Evolutionary conservation across 2,113 vertebrate genomes (phyloP), one percentile per base, ranked within the genome.

Genomic region (Calypte anna): DNA sequence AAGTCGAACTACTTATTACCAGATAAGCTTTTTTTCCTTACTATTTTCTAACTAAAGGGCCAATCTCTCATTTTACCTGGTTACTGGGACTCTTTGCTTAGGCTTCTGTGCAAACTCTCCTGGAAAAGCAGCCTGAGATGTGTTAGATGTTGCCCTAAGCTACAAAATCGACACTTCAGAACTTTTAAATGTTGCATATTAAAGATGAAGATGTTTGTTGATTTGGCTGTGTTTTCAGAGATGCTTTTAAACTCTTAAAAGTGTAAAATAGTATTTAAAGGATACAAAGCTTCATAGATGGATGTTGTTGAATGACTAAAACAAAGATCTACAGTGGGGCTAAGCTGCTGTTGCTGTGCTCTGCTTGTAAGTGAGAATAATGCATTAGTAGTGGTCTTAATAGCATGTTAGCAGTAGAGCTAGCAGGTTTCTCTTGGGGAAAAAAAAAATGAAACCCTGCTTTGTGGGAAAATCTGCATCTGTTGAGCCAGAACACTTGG

Each of bases 311-410:
- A 82, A 72, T 4, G 27, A 48, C 63, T 91, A 73, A 79, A 74
- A 82, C 82, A 89, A 88, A 91, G 80, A 53, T 91, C 53, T 33
- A 14, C 80, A 82, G 80, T 86, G 38, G 33, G 22, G 23, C 70
- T 86, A 59, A 78, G 66, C 77, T 88, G 63, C 17, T 88, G 83
- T 75, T 92, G 68, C 53, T 77, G 7, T 82, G 80, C 48, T 96
- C 54, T 68, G 72, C 73, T 83, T 88, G 2, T 55, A 5, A 90
- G 91, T 90, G 92, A 90, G 59, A 78, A 88, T 94, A 96, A 93
- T 92, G 92, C 90, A 83, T 94, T 96, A 93, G 82, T 48, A 70
- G 28, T 88, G 95, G 38, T 90, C 72, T 83, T 80, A 44, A 31
- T 40, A 74, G 79, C 10, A 3, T 80, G 51, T 69, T 75, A 64